A percentile compares a stretch with the other conserved stretches of the same genome.
phyloP scores from a whole-genome alignment of 2,113 vertebrate genomes.

The Zapornia atra region DNA sequence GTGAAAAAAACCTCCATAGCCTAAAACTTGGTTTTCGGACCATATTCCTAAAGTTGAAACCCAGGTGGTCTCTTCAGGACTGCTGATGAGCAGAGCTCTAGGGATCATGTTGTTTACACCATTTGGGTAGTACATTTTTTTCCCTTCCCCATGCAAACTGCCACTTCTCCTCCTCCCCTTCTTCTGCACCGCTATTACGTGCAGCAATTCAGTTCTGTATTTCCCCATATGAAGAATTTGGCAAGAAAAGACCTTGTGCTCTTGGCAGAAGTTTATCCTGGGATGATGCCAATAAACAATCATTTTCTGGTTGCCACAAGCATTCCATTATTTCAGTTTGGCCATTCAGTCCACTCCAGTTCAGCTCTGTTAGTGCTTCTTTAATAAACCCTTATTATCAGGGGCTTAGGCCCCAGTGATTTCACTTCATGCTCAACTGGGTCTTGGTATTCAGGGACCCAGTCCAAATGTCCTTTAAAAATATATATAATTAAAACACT shows the following conservation, averaged over 20 bases:
- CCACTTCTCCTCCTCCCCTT: not conserved
- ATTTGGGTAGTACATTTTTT: not conserved
- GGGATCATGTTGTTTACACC: not conserved
- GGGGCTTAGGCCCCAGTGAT: constrained; percentile 21
- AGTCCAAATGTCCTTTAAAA: not conserved
- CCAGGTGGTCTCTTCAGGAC: not conserved
- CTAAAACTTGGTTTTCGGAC: not conserved
- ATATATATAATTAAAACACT: not conserved
- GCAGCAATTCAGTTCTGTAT: constrained; percentile 45
- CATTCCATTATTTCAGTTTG: constrained; percentile 45
- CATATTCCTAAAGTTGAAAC: not conserved
- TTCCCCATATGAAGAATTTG: constrained; percentile 54
- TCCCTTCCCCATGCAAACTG: not conserved
- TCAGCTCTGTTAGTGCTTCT: constrained; percentile 6
- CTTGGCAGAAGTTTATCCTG: constrained; percentile 56
- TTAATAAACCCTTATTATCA: constrained; percentile 62
- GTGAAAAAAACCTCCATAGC: not conserved
- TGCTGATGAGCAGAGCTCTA: not conserved
- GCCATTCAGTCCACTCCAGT: constrained; percentile 37
- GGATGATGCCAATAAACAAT: constrained; percentile 59
- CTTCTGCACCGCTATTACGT: not conserved
- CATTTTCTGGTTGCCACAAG: constrained; percentile 66
- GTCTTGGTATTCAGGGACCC: constrained; percentile 1
- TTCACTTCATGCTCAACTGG: constrained; percentile 30
- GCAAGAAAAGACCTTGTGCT: constrained; percentile 12